Evolutionary conservation across 2,113 vertebrate genomes (phyloP).

Genomic region (Oenanthe oenanthe): DNA sequence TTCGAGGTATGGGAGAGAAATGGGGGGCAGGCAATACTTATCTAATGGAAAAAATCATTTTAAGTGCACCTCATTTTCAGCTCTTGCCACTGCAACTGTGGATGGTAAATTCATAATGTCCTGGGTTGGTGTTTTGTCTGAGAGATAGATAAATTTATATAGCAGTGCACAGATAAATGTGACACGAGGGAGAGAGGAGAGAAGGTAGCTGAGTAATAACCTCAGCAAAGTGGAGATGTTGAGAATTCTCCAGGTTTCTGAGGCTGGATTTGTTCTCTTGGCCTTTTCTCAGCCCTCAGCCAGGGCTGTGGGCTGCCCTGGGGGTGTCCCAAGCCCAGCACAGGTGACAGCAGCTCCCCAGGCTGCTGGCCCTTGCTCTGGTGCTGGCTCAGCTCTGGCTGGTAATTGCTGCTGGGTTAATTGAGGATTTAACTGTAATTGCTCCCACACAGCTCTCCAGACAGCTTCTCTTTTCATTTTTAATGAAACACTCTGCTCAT

Average conservation of each 20-base stretch:
- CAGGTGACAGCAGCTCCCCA: background rate
- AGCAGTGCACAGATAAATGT: background rate
- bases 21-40: background rate
- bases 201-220: background rate
- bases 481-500: conserved; percentile 79
- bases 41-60: background rate
- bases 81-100: background rate
- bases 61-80: background rate
- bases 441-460: conserved; percentile 6
- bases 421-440: conserved; percentile 25
- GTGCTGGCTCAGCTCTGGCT: background rate
- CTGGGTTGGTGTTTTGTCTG: no score
- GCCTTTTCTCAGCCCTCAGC: background rate
- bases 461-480: conserved; percentile 48
- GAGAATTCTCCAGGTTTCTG: background rate
- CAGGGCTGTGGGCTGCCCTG: fast-evolving
- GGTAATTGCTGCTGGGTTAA: conserved; percentile 21
- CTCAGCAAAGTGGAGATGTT: background rate
- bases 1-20: background rate
- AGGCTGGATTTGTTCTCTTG: background rate
- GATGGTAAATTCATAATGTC: background rate
- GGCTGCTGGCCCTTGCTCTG: background rate
- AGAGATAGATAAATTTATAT: background rate
- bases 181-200: background rate
- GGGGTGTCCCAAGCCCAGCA: background rate